Percentiles rank a stretch among this genome's conserved stretches.
Conservation (phyloP, 2,888 invertebrate genomes). For the Caenorhabditis sp. region DNA sequence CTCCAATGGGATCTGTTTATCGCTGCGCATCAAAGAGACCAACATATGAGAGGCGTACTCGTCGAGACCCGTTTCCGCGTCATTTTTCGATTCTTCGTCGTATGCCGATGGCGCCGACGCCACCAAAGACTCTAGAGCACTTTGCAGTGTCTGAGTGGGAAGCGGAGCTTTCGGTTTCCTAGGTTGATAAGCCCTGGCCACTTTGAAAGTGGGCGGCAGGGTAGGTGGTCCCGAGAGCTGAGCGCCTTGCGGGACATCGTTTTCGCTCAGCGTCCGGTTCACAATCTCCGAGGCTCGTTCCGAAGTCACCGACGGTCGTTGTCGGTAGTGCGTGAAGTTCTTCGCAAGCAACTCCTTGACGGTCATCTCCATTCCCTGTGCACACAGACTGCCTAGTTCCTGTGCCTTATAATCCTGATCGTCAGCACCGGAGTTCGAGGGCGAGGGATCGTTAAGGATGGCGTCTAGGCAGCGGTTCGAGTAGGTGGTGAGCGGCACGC, state of each 20-base stretch:
- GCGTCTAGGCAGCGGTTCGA: slow-evolving; percentile 11
- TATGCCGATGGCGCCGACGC: not conserved
- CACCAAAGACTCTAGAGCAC: not conserved
- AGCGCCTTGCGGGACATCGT: slow-evolving; percentile 14
- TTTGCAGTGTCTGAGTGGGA: not conserved
- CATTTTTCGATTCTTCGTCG: not conserved
- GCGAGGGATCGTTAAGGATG: too few relatives aligned
- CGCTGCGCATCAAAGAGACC: not conserved
- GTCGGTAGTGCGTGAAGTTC: slow-evolving; percentile 11
- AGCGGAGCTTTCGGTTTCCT: not conserved
- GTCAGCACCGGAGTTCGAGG: too few relatives aligned
- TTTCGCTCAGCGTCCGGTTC: slow-evolving; percentile 15
- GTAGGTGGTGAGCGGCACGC: slow-evolving; percentile 4
- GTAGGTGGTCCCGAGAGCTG: not conserved
- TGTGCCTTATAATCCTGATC: not conserved
- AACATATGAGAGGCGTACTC: slow-evolving; percentile 4
- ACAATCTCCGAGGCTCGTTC: slow-evolving; percentile 14
- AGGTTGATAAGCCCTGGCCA: not conserved
- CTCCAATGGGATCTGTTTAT: not conserved
- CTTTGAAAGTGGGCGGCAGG: not conserved
- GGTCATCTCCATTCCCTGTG: not conserved
- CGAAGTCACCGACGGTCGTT: slow-evolving; percentile 8
- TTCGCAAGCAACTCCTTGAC: slow-evolving; percentile 17
- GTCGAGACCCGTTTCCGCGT: slow-evolving; percentile 6
- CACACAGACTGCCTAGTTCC: not conserved